Evolutionary conservation across 1,140 invertebrate species (phyloP), one percentile per base, ranked within the genome.

Genomic region (Drosophila novamexicana): DNA sequence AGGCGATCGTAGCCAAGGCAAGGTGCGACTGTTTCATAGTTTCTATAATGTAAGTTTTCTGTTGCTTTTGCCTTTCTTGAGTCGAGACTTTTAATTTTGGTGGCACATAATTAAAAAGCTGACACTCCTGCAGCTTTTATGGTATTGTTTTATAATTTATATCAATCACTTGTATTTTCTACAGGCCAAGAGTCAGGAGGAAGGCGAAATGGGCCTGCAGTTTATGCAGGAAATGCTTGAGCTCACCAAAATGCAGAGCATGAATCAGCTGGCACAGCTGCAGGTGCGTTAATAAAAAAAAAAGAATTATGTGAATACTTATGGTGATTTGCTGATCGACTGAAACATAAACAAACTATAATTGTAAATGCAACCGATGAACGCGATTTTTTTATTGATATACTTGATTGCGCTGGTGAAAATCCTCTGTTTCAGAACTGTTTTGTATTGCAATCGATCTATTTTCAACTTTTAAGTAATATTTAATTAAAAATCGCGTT

Each of bases 161-260:
- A 49, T 42, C 12, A 14, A 44, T 16, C 5, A 39, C 12, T 65
- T 1, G 10, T 54, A 0, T 39, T 32, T 40, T 14, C 18, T 14
- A 53, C 89, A 98, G 97, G 98, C 98, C 9, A 95, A 96, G 89
- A 96, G 96, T 50, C 93, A 95, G 10, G 95, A 96, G 75, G 96
- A 98, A 90, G 98, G 97, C 1, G 96, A 98, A 89, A 97, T 99
- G 93, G 98, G 98, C 0, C 91, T 98, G 22, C 93, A 97, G 34
- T 99, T 99, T 86, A 99, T 99, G 97, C 97, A 98, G 86, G 98
- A 99, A 93, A 99, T 99, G 97, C 95, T 98, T 7, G 97, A 98
- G 93, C 93, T 98, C 47, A 97, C 97, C 37, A 97, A 97, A 88
- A 93, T 94, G 65, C 95, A 96, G 91, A 91, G 93, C 10, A 93